Evolutionary conservation across 2,797 vertebrate genomes (phyloP), one percentile per base, ranked within the genome.

Genomic region (Pelodytes ibericus): DNA sequence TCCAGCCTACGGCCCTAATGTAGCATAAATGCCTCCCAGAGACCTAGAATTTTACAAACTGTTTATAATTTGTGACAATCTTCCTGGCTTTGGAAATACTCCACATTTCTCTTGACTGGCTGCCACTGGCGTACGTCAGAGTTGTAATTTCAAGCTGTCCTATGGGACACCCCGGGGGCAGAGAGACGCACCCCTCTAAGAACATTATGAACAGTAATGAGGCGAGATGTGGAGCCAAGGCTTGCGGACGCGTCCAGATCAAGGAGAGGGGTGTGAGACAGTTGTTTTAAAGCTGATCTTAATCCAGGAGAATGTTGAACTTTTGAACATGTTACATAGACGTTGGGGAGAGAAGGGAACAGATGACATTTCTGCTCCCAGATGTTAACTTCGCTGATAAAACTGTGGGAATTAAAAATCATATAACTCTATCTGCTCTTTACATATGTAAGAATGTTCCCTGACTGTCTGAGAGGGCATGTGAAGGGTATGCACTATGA

Each of bases 61-160:
- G 26, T 33, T 58, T 47, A 18, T 25, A 9, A 4, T 27, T 66
- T 59, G 64, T 68, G 56, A 61, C 64, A 68, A 30, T 57, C 13
- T 13, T 60, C 24, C 44, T 16, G 57, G 26, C n/a, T 9, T 41
- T 56, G 41, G 65, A 62, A 44, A 44, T 16, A 62, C 74, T 61
- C 22, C 13, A 16, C 41, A 57, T 75, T 41, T 57, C 15, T 16
- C 18, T 15, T n/a, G 16, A n/a, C 33, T 51, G 22, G 11, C 5
- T 24, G 56, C 41, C 57, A 11, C 31, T 74, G 72, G 30, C 53
- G 26, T 67, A 24, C 39, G 49, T 63, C 33, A 63, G 29, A 39
- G 9, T 36, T 10, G 22, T 16, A 63, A 63, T 39, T 24, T 41
- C 13, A 10, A 24, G 22, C 29, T 24, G 10, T 41, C 61, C 31